Base-by-base conservation (phyloP, 2,797 vertebrate genomes). In the Dallia pectoralis region DNA sequence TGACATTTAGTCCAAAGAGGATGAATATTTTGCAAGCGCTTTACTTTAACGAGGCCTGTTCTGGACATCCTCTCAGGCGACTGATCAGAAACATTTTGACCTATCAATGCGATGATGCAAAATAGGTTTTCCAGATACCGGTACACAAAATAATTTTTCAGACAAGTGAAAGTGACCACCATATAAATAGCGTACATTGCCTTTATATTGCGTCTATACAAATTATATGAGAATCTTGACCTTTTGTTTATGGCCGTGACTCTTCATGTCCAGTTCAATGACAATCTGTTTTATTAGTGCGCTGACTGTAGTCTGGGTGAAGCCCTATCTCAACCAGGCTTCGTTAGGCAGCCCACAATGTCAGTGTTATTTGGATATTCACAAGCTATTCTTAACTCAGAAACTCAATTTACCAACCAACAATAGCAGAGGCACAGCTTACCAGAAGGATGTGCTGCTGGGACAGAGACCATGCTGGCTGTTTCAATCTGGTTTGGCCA, bases 321-420 rank as follows among this genome's bases (percentile, higher is more conserved):
- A 59, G 22, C 53, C 22, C 53, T 59, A 11, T 59, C 53, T 59
- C 53, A 59, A 59, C 25, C 53, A 4, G 53, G 53, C 22, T 59
- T 22, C 53, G 25, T 59, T 59, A 27, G 53, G 53, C 53, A 59
- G 53, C 53, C 22, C 53, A 59, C 53, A 59, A 12, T 59, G n/a
- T 56, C 53, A 56, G 53, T 59, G 51, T 53, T n/a, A n/a, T 53
- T 53, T 53, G n/a, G 53, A 59, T n/a, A 59, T 22, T 25, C 8
- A 59, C 53, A 59, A 27, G 53, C 53, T 25, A 59, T 59, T 59
- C 53, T 25, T 59, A 59, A 59, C 22, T 25, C 53, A 59, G 51
- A 12, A 59, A 59, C 53, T 59, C 53, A 59, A 59, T 59, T 59
- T 25, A 59, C n/a, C 53, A 25, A 25, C 53, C 22, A 2, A 11